Percentiles rank a stretch among this genome's conserved stretches.
phyloP scores from a whole-genome alignment of 2,797 vertebrate genomes.

The Numenius phaeopus region DNA sequence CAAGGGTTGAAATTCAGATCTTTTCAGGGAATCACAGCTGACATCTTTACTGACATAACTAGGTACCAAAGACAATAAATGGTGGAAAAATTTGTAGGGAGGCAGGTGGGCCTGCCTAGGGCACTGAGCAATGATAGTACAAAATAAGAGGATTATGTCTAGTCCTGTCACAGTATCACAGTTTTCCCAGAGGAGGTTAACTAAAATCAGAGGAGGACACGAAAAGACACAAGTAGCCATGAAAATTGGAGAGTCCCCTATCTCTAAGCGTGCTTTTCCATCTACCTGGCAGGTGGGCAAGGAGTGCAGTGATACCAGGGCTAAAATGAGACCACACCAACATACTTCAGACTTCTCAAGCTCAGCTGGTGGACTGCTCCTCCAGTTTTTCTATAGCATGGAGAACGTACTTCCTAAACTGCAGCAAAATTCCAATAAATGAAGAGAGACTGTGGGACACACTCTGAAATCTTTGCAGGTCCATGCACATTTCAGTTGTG shows the following conservation, averaged over 20 bases:
- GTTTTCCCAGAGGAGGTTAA: neutral
- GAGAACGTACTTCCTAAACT: neutral
- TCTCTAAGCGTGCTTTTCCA: neutral
- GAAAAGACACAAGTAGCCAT: neutral
- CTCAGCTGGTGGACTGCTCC: fast-evolving
- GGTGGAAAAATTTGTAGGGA: neutral
- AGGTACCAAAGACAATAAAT: neutral
- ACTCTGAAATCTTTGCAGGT: neutral
- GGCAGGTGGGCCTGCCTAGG: neutral
- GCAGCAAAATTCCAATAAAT: neutral
- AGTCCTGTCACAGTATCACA: neutral
- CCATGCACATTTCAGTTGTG: neutral
- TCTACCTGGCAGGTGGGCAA: neutral
- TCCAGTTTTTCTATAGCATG: neutral
- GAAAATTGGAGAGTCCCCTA: neutral
- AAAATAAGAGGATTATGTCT: neutral
- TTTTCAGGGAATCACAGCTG: neutral
- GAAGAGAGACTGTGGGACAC: fast-evolving
- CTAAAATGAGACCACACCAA: neutral
- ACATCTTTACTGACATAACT: neutral
- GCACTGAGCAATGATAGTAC: neutral
- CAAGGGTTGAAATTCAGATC: neutral
- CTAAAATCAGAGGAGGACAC: neutral
- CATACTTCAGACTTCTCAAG: neutral
- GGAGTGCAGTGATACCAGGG: neutral